Conservation (phyloP, 1,140 invertebrate species). For the Drosophila insularis region DNA sequence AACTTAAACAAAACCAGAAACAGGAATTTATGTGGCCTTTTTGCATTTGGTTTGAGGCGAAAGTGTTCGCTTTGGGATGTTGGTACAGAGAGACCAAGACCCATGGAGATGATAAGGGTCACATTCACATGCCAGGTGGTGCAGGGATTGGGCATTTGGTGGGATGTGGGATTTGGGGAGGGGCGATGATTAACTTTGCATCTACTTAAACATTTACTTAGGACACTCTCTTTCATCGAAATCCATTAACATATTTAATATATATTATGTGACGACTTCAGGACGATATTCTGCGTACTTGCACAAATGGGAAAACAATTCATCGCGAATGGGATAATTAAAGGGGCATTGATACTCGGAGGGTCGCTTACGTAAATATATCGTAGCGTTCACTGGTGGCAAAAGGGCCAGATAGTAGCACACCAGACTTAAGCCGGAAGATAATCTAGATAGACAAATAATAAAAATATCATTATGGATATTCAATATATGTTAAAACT, state of each 20-base stretch:
- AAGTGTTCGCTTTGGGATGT: slow-evolving; percentile 66
- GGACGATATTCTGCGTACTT: slow-evolving; percentile 8
- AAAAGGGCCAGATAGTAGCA: slow-evolving; percentile 30
- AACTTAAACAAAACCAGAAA: slow-evolving; percentile 29
- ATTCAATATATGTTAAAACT: too few relatives aligned
- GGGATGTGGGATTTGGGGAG: too few relatives aligned
- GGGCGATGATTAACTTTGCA: too few relatives aligned
- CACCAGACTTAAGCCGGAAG: slow-evolving; percentile 17
- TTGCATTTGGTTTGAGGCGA: slow-evolving; percentile 65
- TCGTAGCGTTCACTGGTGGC: accelerated
- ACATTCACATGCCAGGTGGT: slow-evolving; percentile 48
- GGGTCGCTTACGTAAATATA: background rate
- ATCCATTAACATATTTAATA: background rate
- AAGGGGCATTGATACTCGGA: slow-evolving; percentile 28
- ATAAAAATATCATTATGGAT: background rate
- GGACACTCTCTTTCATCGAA: background rate
- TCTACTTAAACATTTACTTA: background rate
- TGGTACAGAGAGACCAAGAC: slow-evolving; percentile 22
- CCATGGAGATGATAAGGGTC: slow-evolving; percentile 52
- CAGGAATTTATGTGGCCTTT: slow-evolving; percentile 62
- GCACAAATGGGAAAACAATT: slow-evolving; percentile 19
- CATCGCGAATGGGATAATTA: slow-evolving; percentile 20
- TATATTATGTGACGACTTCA: background rate
- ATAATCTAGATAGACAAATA: background rate
- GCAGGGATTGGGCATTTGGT: background rate